Conservation (phyloP, 2,888 invertebrate species). For the Pedicia rivosa region DNA sequence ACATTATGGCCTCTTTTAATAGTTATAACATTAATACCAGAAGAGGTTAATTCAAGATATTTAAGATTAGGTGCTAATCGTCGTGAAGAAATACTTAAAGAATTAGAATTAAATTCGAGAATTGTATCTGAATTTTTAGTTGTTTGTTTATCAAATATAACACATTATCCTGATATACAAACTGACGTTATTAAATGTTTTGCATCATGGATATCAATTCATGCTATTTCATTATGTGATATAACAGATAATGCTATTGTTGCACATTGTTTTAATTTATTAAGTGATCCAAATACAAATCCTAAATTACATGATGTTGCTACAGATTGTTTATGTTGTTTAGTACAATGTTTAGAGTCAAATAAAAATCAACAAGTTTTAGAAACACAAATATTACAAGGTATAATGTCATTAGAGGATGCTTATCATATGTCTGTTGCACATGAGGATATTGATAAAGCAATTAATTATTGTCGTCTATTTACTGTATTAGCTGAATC, state of each 20-base stretch:
- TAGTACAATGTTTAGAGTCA: constrained; percentile 68
- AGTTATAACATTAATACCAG: constrained; percentile 85
- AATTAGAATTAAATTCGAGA: constrained; percentile 58
- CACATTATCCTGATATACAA: constrained; percentile 48
- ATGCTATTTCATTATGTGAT: constrained; percentile 59
- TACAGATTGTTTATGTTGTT: constrained; percentile 75
- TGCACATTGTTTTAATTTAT: constrained; percentile 52
- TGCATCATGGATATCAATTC: constrained; percentile 80
- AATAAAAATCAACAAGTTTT: constrained; percentile 54
- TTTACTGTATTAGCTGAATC: constrained; percentile 92
- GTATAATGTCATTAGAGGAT: constrained; percentile 62
- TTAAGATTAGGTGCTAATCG: constrained; percentile 82
- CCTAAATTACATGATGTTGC: constrained; percentile 72
- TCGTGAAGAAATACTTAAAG: constrained; percentile 65
- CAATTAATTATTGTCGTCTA: constrained; percentile 82
- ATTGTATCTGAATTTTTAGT: constrained; percentile 66
- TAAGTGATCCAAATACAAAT: constrained; percentile 42
- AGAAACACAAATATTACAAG: constrained; percentile 66
- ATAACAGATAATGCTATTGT: constrained; percentile 58
- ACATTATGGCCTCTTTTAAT: constrained; percentile 76
- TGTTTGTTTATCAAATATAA: constrained; percentile 50
- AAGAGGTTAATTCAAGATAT: constrained; percentile 76
- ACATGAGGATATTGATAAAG: constrained; percentile 86
- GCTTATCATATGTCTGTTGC: constrained; percentile 84
- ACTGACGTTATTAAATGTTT: constrained; percentile 69